These are phyloP conservation scores for Pituophis catenifer DNA, from an alignment of 2,113 vertebrate genomes.

Conservation along the genomic window DNA sequence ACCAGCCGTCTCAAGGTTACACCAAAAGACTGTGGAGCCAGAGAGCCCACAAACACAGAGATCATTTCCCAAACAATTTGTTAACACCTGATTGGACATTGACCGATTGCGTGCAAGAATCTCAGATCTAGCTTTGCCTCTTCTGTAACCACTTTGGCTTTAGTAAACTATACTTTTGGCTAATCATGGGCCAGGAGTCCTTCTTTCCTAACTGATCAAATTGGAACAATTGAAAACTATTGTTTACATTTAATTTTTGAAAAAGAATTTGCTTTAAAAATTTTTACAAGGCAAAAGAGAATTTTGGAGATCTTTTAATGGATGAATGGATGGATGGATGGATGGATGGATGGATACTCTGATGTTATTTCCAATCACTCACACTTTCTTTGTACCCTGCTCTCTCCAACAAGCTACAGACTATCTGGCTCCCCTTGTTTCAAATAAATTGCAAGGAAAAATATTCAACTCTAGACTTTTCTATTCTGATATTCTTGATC, in stretches of 20 bases:
- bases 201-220: background rate
- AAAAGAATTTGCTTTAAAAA: background rate
- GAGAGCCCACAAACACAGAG: accelerated
- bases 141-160: background rate
- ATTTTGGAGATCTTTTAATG: background rate
- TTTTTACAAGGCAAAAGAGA: background rate
- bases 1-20: background rate
- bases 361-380: background rate
- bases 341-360: background rate
- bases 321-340: background rate
- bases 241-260: background rate
- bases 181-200: background rate
- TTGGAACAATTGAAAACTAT: background rate
- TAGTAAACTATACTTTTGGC: background rate
- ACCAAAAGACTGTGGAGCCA: background rate
- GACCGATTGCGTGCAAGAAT: background rate
- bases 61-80: background rate
- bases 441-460: background rate
- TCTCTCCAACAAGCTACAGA: background rate
- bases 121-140: background rate
- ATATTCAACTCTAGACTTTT: background rate
- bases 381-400: background rate
- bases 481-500: background rate
- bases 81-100: background rate
- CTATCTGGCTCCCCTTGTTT: background rate